Evolutionary conservation across 1,140 invertebrate genomes (phyloP).

Genomic region (Pogonomyrmex barbatus): DNA sequence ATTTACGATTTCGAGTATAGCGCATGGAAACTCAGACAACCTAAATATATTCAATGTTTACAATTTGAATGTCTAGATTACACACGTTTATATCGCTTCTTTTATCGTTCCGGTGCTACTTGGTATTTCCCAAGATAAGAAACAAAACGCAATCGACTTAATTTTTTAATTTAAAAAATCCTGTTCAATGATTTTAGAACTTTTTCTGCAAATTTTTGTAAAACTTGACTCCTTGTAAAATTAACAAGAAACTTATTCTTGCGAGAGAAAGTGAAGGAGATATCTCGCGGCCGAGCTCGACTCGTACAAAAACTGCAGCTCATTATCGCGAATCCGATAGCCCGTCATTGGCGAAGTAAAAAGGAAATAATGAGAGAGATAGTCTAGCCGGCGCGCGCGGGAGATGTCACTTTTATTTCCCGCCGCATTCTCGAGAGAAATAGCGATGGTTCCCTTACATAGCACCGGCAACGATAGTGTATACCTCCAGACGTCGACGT

Average conservation of each 20-base stretch:
- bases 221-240: background rate
- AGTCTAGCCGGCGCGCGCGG: constrained; percentile 4
- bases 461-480: constrained; percentile 37
- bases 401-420: constrained; percentile 63
- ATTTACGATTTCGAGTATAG: background rate
- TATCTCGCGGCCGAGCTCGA: background rate
- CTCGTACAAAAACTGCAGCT: constrained; percentile 40
- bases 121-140: constrained; percentile 1
- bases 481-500: constrained; percentile 56
- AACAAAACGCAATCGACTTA: constrained; percentile 9
- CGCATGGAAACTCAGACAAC: background rate
- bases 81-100: background rate
- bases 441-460: constrained; percentile 41
- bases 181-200: constrained; percentile 6
- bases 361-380: constrained; percentile 51
- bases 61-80: background rate
- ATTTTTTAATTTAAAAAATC: background rate
- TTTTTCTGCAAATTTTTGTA: background rate
- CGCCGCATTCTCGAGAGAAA: constrained; percentile 43
- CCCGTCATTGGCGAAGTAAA: constrained; percentile 33
- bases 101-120: background rate
- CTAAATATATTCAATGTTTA: background rate
- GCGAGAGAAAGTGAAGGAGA: background rate
- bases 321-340: constrained; percentile 47
- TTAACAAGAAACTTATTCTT: constrained; percentile 31